Percentiles rank a stretch among this genome's conserved stretches.
These are phyloP conservation scores for Bhutanitis thaidina DNA, from an alignment of 2,888 invertebrate species.

Conservation along the genomic window DNA sequence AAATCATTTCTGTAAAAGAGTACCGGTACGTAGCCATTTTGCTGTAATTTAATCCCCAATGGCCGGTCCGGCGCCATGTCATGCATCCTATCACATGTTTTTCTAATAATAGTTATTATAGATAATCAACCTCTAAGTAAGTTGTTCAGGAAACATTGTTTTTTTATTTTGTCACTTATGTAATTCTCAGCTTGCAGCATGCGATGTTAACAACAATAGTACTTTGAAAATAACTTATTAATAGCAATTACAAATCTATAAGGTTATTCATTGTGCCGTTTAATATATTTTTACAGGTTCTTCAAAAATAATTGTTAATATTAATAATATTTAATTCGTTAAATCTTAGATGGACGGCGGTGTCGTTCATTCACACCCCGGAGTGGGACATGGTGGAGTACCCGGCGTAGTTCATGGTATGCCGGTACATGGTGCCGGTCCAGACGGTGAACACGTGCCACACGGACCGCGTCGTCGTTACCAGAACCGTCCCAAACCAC, in stretches of 20 bases:
- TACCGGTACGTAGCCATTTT: slow-evolving; percentile 70
- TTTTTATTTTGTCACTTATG: no score
- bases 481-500: slow-evolving; percentile 64
- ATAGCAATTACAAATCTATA: no score
- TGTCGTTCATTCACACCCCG: slow-evolving; percentile 59
- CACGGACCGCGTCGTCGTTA: slow-evolving; percentile 67
- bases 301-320: no score
- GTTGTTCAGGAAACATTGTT: no score
- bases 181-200: no score
- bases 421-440: slow-evolving; percentile 65
- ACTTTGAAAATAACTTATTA: no score
- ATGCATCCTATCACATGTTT: slow-evolving; percentile 48
- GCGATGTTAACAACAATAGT: no score
- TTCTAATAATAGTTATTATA: not conserved
- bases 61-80: slow-evolving; percentile 70
- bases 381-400: slow-evolving; percentile 57
- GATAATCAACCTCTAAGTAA: no score
- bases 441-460: slow-evolving; percentile 63
- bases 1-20: no score
- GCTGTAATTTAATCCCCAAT: slow-evolving; percentile 41
- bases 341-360: slow-evolving; percentile 61
- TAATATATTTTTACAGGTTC: no score
- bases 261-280: no score
- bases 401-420: slow-evolving; percentile 62
- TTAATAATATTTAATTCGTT: no score